Percentiles rank a stretch among this genome's conserved stretches.
These are phyloP conservation scores for Bursaphelenchus okinawaensis DNA, from an alignment of 2,888 invertebrate species.

Conservation along the genomic window DNA sequence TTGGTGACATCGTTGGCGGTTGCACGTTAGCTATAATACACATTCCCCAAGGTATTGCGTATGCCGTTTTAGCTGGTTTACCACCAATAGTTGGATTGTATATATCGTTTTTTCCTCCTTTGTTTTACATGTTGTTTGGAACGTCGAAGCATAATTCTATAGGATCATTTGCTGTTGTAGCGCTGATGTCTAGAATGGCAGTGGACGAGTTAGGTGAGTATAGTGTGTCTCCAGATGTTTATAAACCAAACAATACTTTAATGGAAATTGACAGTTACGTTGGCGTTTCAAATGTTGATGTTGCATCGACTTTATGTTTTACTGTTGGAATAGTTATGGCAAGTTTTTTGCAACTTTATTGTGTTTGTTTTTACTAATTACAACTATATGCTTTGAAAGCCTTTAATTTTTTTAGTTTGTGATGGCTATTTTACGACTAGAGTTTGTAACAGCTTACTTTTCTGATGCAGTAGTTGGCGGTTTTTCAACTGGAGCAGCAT, in stretches of 20 bases:
- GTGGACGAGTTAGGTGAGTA: neutral
- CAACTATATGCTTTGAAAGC: too few relatives aligned
- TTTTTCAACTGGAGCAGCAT: slow-evolving; percentile 62
- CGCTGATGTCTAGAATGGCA: slow-evolving; percentile 11
- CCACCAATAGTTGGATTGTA: slow-evolving; percentile 65
- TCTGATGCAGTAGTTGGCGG: slow-evolving; percentile 59
- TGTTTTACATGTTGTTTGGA: slow-evolving; percentile 77
- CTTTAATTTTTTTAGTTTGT: slow-evolving; percentile 65
- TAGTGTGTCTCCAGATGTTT: neutral
- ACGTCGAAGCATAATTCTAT: slow-evolving; percentile 65
- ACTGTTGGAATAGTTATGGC: neutral
- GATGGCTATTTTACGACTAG: slow-evolving; percentile 70
- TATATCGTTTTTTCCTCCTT: slow-evolving; percentile 84
- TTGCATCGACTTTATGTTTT: slow-evolving; percentile 3
- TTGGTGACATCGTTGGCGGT: slow-evolving; percentile 75
- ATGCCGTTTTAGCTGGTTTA: slow-evolving; percentile 61
- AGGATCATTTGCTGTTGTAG: slow-evolving; percentile 15
- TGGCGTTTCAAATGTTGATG: neutral
- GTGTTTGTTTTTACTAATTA: too few relatives aligned
- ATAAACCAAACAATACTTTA: neutral
- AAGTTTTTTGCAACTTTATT: too few relatives aligned
- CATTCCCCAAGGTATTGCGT: slow-evolving; percentile 75
- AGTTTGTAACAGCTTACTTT: slow-evolving; percentile 57
- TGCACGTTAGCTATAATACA: slow-evolving; percentile 85
- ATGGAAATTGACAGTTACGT: neutral